Percentiles rank a stretch among this genome's conserved stretches.
These are phyloP conservation scores for rat (Rattus norvegicus) DNA, from an alignment of 2,113 vertebrate genomes.

Conservation along the genomic window GRCr8 NC_086026.1:24448501-24449000, in stretches of 20 bases:
- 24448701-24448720: not conserved
- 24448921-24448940: not conserved
- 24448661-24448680: not conserved
- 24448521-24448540: not conserved
- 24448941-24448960: not conserved
- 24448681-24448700: not conserved
- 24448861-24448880: not conserved
- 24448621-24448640: not conserved
- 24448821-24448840: too few relatives aligned
- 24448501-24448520: too few relatives aligned
- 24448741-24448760: not conserved
- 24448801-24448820: not conserved
- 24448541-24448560: too few relatives aligned
- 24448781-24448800: not conserved
- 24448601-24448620: not conserved
- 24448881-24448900: too few relatives aligned
- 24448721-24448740: not conserved
- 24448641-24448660: not conserved
- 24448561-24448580: not conserved
- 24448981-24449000: conserved; percentile 82
- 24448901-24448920: not conserved
- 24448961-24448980: not conserved
- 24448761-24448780: not conserved
- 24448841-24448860: not conserved
- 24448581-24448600: not conserved